phyloP scores from a whole-genome alignment of 1,140 invertebrate genomes.

The Cherax quadricarinatus region DNA sequence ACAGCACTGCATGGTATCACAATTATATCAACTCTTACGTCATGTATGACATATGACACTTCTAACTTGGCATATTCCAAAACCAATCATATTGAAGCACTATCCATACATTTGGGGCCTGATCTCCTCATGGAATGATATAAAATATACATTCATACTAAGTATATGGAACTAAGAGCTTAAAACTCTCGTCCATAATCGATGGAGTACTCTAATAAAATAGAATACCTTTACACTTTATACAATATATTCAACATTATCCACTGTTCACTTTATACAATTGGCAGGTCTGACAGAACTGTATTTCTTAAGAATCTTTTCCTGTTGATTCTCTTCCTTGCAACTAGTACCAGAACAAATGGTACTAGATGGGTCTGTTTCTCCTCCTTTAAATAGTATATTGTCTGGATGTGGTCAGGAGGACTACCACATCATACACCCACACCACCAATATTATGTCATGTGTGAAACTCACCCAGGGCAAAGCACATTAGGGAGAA shows the following conservation, averaged over 20 bases:
- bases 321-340: slow-evolving; percentile 29
- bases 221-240: slow-evolving; percentile 68
- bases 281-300: slow-evolving; percentile 65
- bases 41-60: slow-evolving; percentile 18
- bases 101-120: slow-evolving; percentile 50
- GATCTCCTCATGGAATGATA: slow-evolving; percentile 66
- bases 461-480: slow-evolving; percentile 21
- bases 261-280: slow-evolving; percentile 68
- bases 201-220: slow-evolving; percentile 67
- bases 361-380: slow-evolving; percentile 10
- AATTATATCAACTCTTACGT: slow-evolving; percentile 27
- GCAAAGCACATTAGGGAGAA: slow-evolving; percentile 42
- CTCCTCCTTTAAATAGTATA: slow-evolving; percentile 28
- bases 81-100: slow-evolving; percentile 45
- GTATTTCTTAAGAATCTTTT: slow-evolving; percentile 39
- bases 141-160: slow-evolving; percentile 67
- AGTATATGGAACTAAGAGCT: slow-evolving; percentile 43
- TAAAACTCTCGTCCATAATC: slow-evolving; percentile 35
- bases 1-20: slow-evolving; percentile 51
- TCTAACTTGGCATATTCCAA: slow-evolving; percentile 10
- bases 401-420: slow-evolving; percentile 17
- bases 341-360: slow-evolving; percentile 25
- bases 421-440: not conserved
- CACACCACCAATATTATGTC: slow-evolving; percentile 13
- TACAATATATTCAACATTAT: slow-evolving; percentile 62